These are phyloP conservation scores for Callospermophilus lateralis DNA, from an alignment of 2,113 vertebrate species.

Conservation along the genomic window DNA sequence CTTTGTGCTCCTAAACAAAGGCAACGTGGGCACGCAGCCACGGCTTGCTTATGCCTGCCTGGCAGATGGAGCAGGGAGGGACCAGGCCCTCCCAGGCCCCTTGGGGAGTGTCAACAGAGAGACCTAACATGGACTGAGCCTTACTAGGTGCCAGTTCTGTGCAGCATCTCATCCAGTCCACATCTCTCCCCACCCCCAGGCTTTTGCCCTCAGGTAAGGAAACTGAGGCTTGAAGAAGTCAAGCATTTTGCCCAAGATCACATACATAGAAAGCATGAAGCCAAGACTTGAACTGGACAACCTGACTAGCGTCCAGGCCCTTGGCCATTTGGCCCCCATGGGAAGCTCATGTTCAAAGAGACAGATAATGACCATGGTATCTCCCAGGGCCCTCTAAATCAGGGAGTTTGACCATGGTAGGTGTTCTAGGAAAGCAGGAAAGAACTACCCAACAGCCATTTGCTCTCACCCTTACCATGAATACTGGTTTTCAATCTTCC, in stretches of 20 bases:
- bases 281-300: background rate
- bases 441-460: background rate
- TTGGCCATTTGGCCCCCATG: background rate
- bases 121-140: background rate
- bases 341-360: background rate
- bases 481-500: background rate
- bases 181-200: background rate
- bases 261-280: background rate
- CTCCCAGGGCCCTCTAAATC: background rate
- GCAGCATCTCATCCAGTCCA: background rate
- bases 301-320: background rate
- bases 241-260: background rate
- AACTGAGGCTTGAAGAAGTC: background rate
- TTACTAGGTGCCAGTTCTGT: background rate
- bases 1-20: constrained; percentile 70
- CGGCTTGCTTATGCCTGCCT: background rate
- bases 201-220: background rate
- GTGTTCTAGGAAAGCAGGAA: background rate
- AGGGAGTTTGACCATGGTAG: background rate
- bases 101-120: background rate
- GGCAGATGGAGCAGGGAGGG: constrained; percentile 6
- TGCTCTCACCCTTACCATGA: background rate
- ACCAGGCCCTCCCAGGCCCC: background rate
- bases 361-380: background rate
- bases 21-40: background rate